These are phyloP conservation scores for Cavia aperea DNA, from an alignment of 2,113 vertebrate species.

Conservation along the genomic window DNA sequence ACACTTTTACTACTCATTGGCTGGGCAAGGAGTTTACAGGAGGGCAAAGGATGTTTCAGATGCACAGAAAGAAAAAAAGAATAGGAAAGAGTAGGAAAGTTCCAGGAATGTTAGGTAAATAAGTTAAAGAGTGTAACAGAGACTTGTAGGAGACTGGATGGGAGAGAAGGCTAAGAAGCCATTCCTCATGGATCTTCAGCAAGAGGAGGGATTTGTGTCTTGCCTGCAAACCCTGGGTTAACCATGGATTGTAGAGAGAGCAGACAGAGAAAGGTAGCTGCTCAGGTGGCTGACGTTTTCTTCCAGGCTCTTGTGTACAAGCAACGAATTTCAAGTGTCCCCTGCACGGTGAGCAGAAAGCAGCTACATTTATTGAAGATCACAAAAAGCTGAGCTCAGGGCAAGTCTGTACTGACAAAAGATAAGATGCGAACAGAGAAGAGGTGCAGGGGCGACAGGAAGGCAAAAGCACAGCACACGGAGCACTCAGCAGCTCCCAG, in stretches of 20 bases:
- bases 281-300: background rate
- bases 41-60: background rate
- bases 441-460: background rate
- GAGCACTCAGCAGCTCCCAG: background rate
- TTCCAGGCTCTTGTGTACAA: background rate
- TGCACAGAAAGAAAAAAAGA: background rate
- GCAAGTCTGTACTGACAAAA: background rate
- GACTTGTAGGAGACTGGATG: background rate
- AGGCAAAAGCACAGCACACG: background rate
- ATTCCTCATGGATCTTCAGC: background rate
- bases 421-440: fast-evolving
- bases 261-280: background rate
- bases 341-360: background rate
- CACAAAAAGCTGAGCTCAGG: background rate
- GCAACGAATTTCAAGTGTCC: background rate
- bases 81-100: background rate
- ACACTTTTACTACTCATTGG: background rate
- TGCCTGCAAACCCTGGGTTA: background rate
- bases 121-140: background rate
- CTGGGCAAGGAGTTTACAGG: background rate
- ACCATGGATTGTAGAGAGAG: too few relatives aligned
- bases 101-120: background rate
- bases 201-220: background rate
- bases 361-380: background rate
- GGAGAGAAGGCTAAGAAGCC: background rate